Conservation (phyloP, 2,888 invertebrate genomes). For the Lymantria dispar region DNA sequence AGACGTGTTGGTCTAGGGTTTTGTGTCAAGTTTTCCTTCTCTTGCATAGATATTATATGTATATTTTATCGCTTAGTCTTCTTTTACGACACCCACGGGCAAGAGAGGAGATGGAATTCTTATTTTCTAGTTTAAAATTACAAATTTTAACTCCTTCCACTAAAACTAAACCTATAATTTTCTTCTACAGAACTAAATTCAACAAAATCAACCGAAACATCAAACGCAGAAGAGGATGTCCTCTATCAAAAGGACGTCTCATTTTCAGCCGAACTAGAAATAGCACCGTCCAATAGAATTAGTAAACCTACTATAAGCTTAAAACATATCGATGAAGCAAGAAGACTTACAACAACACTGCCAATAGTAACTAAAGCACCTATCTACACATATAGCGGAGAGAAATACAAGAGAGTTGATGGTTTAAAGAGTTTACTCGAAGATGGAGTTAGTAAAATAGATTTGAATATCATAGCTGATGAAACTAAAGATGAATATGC, state of each 20-base stretch:
- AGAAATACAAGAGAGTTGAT: slow-evolving; percentile 64
- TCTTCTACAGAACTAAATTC: slow-evolving; percentile 87
- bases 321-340: slow-evolving; percentile 57
- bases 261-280: slow-evolving; percentile 88
- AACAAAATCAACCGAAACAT: slow-evolving; percentile 83
- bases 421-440: slow-evolving; percentile 70
- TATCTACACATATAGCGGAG: slow-evolving; percentile 64
- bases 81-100: too few species aligned
- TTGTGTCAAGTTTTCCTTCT: too few species aligned
- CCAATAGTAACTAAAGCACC: slow-evolving; percentile 40
- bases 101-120: too few species aligned
- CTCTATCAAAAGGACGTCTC: slow-evolving; percentile 90
- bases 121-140: too few species aligned
- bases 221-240: slow-evolving; percentile 85
- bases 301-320: slow-evolving; percentile 62
- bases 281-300: slow-evolving; percentile 77
- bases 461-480: slow-evolving; percentile 71
- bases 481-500: slow-evolving; percentile 41
- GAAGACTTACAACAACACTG: slow-evolving; percentile 50
- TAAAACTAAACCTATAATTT: not conserved
- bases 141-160: too few species aligned
- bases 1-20: too few species aligned
- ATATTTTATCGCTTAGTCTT: too few species aligned
- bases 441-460: slow-evolving; percentile 70
- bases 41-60: too few species aligned